Conservation (phyloP, 2,113 vertebrate genomes). For the Gorilla gorilla region DNA sequence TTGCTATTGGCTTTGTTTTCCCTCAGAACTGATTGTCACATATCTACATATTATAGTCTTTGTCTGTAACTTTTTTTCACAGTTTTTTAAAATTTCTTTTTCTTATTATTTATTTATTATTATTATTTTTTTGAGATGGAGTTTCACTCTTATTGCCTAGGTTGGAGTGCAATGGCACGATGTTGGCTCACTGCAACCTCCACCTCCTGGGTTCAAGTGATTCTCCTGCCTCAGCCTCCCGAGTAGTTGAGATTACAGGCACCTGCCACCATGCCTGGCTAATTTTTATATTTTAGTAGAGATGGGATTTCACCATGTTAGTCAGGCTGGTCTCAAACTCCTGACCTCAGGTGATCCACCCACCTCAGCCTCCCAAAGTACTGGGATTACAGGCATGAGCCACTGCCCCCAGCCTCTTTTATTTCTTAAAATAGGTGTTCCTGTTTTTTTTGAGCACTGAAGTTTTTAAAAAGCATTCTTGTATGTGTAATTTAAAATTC, state of each 20-base stretch:
- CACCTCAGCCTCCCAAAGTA: neutral
- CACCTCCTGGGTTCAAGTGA: neutral
- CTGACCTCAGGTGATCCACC: neutral
- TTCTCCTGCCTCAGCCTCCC: neutral
- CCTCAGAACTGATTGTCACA: neutral
- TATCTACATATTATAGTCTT: neutral
- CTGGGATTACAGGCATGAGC: neutral
- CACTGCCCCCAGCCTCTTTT: neutral
- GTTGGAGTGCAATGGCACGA: neutral
- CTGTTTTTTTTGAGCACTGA: neutral
- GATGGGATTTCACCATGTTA: too few species aligned
- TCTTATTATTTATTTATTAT: too few species aligned
- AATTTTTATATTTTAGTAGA: too few species aligned
- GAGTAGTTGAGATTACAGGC: neutral
- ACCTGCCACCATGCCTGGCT: too few species aligned
- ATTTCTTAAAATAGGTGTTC: neutral
- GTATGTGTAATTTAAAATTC: neutral
- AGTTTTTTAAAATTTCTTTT: neutral
- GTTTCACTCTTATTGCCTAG: neutral
- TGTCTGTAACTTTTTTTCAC: neutral
- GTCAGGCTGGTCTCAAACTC: too few species aligned
- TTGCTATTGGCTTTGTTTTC: neutral
- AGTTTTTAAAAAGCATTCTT: neutral
- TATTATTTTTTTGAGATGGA: too few species aligned
- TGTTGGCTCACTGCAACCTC: neutral